A percentile compares a stretch with the other conserved stretches of the same genome.
phyloP scores from a whole-genome alignment of 2,113 vertebrate species.

The Ptychochromis oligacanthus region DNA sequence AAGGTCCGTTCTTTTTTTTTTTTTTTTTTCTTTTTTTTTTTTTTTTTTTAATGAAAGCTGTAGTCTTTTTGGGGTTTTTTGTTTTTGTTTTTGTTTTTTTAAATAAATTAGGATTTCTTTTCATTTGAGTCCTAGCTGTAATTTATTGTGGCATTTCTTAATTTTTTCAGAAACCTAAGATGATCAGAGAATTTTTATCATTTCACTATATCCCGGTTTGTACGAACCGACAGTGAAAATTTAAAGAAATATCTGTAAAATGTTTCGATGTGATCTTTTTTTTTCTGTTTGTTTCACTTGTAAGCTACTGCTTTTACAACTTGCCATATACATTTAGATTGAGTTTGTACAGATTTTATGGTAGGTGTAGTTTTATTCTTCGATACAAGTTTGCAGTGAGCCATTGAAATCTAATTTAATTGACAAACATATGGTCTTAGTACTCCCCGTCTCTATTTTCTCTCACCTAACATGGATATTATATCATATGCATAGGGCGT shows the following conservation, averaged over 20 bases:
- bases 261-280: slow-evolving; percentile 68
- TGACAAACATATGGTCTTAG: slow-evolving; percentile 48
- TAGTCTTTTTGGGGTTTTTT: slow-evolving; percentile 39
- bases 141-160: slow-evolving; percentile 76
- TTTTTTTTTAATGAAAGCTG: slow-evolving; percentile 41
- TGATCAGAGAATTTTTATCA: slow-evolving; percentile 62
- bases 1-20: neutral
- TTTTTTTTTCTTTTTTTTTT: slow-evolving; percentile 40
- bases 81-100: slow-evolving; percentile 35
- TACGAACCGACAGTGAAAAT: slow-evolving; percentile 58
- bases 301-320: slow-evolving; percentile 68
- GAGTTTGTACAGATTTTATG: slow-evolving; percentile 77
- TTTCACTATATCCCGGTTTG: slow-evolving; percentile 66
- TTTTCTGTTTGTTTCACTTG: slow-evolving; percentile 43
- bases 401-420: slow-evolving; percentile 66
- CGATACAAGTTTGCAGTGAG: slow-evolving; percentile 69
- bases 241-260: slow-evolving; percentile 63
- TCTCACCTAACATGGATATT: slow-evolving; percentile 28
- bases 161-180: slow-evolving; percentile 66
- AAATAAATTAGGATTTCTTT: slow-evolving; percentile 37
- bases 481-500: slow-evolving; percentile 20
- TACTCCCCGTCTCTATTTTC: slow-evolving; percentile 36
- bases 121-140: slow-evolving; percentile 69
- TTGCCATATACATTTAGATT: slow-evolving; percentile 73
- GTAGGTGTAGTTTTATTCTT: slow-evolving; percentile 73